A percentile compares a stretch with the other conserved stretches of the same genome.
Evolutionary conservation across 2,797 vertebrate genomes (phyloP).

Genomic region (Eleutherodactylus coqui): DNA sequence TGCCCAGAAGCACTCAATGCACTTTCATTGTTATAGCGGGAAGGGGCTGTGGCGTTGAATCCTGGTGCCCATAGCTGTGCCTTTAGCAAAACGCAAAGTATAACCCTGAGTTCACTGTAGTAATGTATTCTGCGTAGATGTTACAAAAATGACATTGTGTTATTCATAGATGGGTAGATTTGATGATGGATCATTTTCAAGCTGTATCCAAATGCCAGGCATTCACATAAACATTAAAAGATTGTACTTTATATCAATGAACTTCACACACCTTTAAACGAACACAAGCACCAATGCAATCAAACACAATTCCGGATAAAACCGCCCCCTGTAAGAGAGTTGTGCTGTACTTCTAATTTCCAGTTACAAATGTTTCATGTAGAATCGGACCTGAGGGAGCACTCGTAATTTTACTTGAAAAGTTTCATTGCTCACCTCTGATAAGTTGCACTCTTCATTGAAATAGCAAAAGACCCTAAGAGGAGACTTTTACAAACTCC

Average conservation of each 20-base stretch:
- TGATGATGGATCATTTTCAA: conserved; percentile 6
- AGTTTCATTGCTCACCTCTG: no score
- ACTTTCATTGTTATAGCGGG: conserved; percentile 14
- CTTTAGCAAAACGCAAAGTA: conserved; percentile 29
- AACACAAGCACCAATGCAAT: background rate
- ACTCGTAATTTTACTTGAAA: no score
- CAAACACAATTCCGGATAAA: background rate
- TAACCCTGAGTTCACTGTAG: conserved; percentile 24
- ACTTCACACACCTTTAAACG: background rate
- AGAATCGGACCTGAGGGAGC: background rate
- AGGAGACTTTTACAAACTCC: background rate
- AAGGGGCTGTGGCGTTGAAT: conserved; percentile 19
- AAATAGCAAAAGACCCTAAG: background rate
- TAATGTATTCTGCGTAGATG: background rate
- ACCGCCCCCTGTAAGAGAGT: no score
- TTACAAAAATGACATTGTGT: conserved; percentile 24
- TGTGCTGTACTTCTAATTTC: no score
- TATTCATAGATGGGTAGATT: background rate
- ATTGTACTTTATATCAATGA: background rate
- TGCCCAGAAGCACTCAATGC: conserved; percentile 13
- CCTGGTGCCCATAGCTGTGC: conserved; percentile 34
- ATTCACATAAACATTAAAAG: background rate
- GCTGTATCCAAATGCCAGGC: background rate
- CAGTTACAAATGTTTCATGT: no score
- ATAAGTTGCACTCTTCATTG: background rate